Base-by-base conservation (phyloP, 2,797 vertebrate species). In the Crocodylus rhombifer region DNA sequence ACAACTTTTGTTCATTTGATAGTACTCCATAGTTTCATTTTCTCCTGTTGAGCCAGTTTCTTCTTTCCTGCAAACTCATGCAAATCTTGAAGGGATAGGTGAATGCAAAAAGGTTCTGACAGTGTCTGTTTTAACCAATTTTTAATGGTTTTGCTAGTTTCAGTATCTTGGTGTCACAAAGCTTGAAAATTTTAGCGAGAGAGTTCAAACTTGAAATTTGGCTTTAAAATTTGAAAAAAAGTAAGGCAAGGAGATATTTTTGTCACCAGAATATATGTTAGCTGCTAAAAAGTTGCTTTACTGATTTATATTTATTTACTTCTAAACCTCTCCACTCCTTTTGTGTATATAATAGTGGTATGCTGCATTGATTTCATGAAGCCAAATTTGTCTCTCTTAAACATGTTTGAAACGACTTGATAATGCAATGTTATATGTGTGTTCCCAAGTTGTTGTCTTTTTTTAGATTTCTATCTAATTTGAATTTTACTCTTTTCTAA, bases 281-380 rank as follows among this genome's bases (percentile, higher is more conserved):
- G 42, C 57, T 73, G 77, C 6, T 75, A 77, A 90, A 89, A 56
- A 12, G 2, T n/a, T 8, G 62, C 7, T 77, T 80, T 60, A 5
- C 33, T 81, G 36, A 65, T 3, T 61, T 25, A 9, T 61, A 58
- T 5, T 91, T 96, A 62, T 92, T 94, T 93, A 4, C 67, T 77
- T 84, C 89, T 63, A 74, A 90, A 69, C 83, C 25, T 14, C 13
- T 71, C 2, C 3, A 84, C 93, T 92, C 79, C 21, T 88, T 93
- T 58, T 0, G 0, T 74, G 21, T 76, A 63, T 94, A 4, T 23
- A 57, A 4, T 75, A 67, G 58, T 79, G 91, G 58, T 0, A 0
- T 80, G 62, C 76, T 16, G 7, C 4, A 0, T 85, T 92, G 85
- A 23, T 86, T 92, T 95, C 36, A 15, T 79, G 64, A 88, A 93